Conservation (phyloP, 2,113 vertebrate genomes). For the Poeciliopsis turrubarensis region DNA sequence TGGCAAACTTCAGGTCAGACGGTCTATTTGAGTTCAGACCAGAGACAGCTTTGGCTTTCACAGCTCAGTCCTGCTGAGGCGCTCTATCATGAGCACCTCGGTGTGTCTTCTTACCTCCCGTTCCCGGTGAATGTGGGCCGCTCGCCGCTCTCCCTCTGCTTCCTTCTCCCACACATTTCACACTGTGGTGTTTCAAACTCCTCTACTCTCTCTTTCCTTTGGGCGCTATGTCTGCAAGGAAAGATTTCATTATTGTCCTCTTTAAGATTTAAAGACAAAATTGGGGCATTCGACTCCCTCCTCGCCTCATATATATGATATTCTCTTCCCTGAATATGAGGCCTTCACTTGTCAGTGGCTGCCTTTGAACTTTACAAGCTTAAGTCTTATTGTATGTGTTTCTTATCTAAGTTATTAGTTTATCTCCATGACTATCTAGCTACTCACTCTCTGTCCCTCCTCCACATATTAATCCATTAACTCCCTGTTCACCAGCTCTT, state of each 20-base stretch:
- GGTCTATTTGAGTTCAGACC: constrained; percentile 34
- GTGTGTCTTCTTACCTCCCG: neutral
- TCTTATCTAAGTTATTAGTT: constrained; percentile 75
- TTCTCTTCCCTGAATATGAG: constrained; percentile 1
- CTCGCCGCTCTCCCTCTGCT: constrained; percentile 15
- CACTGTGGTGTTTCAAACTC: constrained; percentile 7
- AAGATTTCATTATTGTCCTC: constrained; percentile 51
- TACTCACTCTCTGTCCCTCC: constrained; percentile 50
- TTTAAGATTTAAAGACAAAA: constrained; percentile 54
- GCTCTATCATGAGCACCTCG: constrained; percentile 24
- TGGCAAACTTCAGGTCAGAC: constrained; percentile 35
- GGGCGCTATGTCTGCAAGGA: constrained; percentile 24
- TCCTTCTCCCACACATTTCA: constrained; percentile 20
- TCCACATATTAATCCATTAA: constrained; percentile 59
- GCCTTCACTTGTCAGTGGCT: constrained; percentile 30
- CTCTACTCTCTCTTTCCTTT: constrained; percentile 12
- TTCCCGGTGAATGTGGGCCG: constrained; percentile 9
- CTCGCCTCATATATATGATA: neutral
- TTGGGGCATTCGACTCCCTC: constrained; percentile 1
- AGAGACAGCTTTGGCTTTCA: constrained; percentile 29
- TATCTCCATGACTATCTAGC: constrained; percentile 72
- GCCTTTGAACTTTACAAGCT: constrained; percentile 30
- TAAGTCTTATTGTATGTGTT: constrained; percentile 39
- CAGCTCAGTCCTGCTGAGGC: constrained; percentile 37
- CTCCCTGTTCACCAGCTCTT: constrained; percentile 52